Evolutionary conservation across 2,113 vertebrate genomes (phyloP), one percentile per base, ranked within the genome.

Genomic region (Mesocricetus auratus): DNA sequence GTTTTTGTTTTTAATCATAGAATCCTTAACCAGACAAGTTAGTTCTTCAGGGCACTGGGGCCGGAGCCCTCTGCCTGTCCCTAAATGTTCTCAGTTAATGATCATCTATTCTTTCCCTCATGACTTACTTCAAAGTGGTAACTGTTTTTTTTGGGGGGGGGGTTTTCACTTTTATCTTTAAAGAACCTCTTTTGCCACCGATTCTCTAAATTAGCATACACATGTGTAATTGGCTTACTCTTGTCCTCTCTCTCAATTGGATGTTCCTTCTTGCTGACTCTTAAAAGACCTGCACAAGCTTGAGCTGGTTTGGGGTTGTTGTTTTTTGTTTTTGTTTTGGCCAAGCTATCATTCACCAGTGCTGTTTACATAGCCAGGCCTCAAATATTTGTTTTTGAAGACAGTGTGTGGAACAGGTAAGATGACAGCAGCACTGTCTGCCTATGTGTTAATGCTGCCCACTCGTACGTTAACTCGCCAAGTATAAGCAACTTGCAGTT

Each of bases 1-100:
- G 71, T 91, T 97, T 96, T 97, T 94, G 66, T 94, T 95, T 97
- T 97, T 96, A 94, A 97, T 96, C 95, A 97, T 83, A 77, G 82
- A 95, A 94, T 93, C 50, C 73, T 93, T 97, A 95, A 94, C 62
- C 42, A 96, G 89, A 58, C 83, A 75, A 96, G 56, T 95, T 95
- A 97, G 56, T 91, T 96, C 74, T 89, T 78, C 47, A 62, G 71
- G 68, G 45, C 26, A 83, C 92, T 93, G 71, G 82, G 86, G 4
- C 29, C 78, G 5, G 71, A 53, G 11, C 26, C 73, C 56, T 92
- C 60, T 86, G 39, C 47, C 53, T 89, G 1, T 74, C 93, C 94
- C 64, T 86, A 69, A 96, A 62, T 3, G 5, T 89, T 68, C 66
- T 86, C 39, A 64, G 53, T 92, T 97, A 97, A 97, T 96, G 90